Percentiles rank a stretch among this genome's conserved stretches.
Conservation (phyloP, 2,797 vertebrate genomes). For the Silurus aristotelis region DNA sequence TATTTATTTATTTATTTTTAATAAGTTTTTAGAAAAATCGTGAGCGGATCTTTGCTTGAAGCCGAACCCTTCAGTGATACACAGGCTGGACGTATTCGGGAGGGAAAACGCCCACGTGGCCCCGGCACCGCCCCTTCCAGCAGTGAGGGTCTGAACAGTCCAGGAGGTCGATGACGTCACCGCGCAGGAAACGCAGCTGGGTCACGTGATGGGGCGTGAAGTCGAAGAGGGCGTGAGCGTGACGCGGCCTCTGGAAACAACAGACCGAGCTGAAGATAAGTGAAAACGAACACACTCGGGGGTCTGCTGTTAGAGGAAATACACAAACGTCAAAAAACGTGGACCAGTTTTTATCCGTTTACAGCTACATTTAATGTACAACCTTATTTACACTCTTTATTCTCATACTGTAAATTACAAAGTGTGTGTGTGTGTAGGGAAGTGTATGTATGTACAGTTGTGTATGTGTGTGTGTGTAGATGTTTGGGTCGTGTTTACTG, state of each 20-base stretch:
- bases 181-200: conserved; percentile 85
- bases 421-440: too few species aligned
- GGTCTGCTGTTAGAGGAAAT: not conserved
- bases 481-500: too few species aligned
- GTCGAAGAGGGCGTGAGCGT: conserved; percentile 88
- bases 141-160: conserved; percentile 83
- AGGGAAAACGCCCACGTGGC: conserved; percentile 84
- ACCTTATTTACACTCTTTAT: too few species aligned
- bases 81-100: conserved; percentile 86
- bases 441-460: too few species aligned
- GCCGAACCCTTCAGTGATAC: conserved; percentile 59
- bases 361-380: not conserved
- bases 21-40: not conserved
- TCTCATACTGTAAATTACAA: too few species aligned
- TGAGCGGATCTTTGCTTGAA: not conserved
- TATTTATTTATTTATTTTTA: too few species aligned
- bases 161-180: conserved; percentile 89
- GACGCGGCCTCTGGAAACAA: conserved; percentile 71
- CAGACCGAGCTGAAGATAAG: not conserved
- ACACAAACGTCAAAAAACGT: too few species aligned
- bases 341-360: not conserved
- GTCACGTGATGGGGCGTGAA: conserved; percentile 78
- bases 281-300: not conserved
- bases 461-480: too few species aligned
- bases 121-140: conserved; percentile 85